Evolutionary conservation across 2,888 invertebrate genomes (phyloP), one percentile per base, ranked within the genome.

Genomic region (Ceramica pisi): DNA sequence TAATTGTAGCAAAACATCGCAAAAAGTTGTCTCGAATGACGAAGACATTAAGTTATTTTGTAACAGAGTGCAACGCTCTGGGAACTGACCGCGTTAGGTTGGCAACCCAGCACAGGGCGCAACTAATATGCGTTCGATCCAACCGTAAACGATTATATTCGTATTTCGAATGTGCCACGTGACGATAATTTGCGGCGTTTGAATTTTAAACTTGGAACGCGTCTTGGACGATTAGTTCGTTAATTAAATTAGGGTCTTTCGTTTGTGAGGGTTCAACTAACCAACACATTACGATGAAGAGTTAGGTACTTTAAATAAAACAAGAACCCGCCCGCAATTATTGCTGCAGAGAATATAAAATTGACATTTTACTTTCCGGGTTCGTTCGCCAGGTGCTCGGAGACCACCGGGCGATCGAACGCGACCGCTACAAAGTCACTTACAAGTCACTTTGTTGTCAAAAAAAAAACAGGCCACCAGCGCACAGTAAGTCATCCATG

Each of bases 341-440:
- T 86, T 82, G 77, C 82, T 80, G 88, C 88, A 80, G 85, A 88
- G 80, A 85, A 83, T 85, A 91, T 89, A 87, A 88, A 91, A 91
- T 89, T 93, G 93, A 92, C 93, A 93, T 93, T 94, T 92, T 82
- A 92, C 89, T 92, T 92, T 93, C 92, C 93, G 93, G 92, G 91
- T 92, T 90, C 90, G 88, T 73, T 81, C 86, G 90, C 90, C 90
- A 90, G 90, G 89, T 90, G 91, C 86, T 74, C 64, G 64, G 84
- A 88, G 94, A 93, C 94, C 94, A 94, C 94, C 94, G 87, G 85
- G 87, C 73, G 77, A 73, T 71, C 71, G 82, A 81, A 70, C 82
- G 88, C 92, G 93, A 90, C 91, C 94, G 92, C 88, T 81, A 86
- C 94, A 94, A 95, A 93, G 94, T 95, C 92, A 95, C 94, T 92